These are phyloP conservation scores for Micrasema minimum DNA, from an alignment of 1,140 invertebrate species.

Conservation along the genomic window DNA sequence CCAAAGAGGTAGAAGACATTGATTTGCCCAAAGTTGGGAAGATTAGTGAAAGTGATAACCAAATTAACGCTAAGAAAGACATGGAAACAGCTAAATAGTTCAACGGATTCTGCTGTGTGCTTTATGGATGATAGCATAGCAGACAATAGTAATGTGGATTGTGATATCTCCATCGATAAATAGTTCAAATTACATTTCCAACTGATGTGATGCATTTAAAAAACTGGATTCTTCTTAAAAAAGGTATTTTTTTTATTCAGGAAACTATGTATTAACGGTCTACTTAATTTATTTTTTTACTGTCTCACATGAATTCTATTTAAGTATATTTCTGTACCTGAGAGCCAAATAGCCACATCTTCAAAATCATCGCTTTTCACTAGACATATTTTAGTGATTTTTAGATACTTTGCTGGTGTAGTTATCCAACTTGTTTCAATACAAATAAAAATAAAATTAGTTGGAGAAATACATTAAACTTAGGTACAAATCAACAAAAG, in stretches of 20 bases:
- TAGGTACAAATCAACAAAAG: neutral
- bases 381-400: neutral
- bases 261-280: no score
- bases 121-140: slow-evolving; percentile 49
- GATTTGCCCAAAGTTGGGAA: slow-evolving; percentile 11
- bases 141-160: slow-evolving; percentile 29
- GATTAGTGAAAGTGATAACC: slow-evolving; percentile 26
- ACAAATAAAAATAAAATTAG: neutral
- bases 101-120: slow-evolving; percentile 45
- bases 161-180: slow-evolving; percentile 3
- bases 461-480: neutral
- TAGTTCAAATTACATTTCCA: neutral
- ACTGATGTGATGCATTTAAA: neutral
- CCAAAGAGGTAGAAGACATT: slow-evolving; percentile 35
- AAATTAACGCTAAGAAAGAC: slow-evolving; percentile 17
- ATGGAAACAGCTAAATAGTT: slow-evolving; percentile 42
- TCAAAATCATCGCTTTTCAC: no score
- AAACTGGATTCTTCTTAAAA: neutral
- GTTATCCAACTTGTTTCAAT: neutral
- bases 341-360: no score
- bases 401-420: neutral
- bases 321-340: no score
- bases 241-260: neutral
- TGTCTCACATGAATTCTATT: no score
- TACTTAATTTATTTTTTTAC: no score